Evolutionary conservation across 2,797 vertebrate species (phyloP).

Genomic region (Protonibea diacanthus): DNA sequence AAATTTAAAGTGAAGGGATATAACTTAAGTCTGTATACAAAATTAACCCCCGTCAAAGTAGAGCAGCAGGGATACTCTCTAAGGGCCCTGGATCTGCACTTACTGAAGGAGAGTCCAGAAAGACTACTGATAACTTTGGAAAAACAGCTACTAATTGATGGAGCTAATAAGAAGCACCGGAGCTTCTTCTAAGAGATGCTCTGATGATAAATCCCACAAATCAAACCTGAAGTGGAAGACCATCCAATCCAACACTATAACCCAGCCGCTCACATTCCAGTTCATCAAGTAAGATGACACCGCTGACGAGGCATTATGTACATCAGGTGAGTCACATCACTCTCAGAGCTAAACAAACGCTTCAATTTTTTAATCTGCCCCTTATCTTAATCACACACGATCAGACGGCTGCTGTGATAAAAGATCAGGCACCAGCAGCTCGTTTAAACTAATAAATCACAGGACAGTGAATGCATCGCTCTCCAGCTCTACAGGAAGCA

Average conservation of each 20-base stretch:
- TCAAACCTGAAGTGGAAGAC: constrained; percentile 29
- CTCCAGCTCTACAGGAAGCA: not conserved
- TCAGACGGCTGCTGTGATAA: constrained; percentile 66
- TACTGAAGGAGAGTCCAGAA: constrained; percentile 64
- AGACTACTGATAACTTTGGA: constrained; percentile 69
- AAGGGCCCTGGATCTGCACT: constrained; percentile 65
- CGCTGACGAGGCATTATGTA: constrained; percentile 54
- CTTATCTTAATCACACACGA: constrained; percentile 77
- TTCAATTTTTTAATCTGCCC: constrained; percentile 60
- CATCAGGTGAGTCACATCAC: constrained; percentile 61
- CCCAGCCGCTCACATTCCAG: constrained; percentile 12
- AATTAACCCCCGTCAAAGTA: constrained; percentile 79
- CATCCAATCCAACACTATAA: constrained; percentile 11
- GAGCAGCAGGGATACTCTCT: constrained; percentile 64
- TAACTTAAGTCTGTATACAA: constrained; percentile 79
- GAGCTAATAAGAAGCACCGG: constrained; percentile 48
- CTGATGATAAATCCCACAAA: constrained; percentile 54
- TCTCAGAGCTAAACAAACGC: constrained; percentile 47
- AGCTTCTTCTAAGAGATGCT: constrained; percentile 37
- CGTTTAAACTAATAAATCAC: constrained; percentile 69
- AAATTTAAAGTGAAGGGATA: constrained; percentile 80
- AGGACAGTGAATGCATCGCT: constrained; percentile 43
- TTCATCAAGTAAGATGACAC: constrained; percentile 46
- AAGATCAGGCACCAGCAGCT: constrained; percentile 62
- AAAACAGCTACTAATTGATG: constrained; percentile 74